These are phyloP conservation scores for Pocillopora verrucosa DNA, from an alignment of 64 coral and sea anemone genomes.

Conservation along the genomic window DNA sequence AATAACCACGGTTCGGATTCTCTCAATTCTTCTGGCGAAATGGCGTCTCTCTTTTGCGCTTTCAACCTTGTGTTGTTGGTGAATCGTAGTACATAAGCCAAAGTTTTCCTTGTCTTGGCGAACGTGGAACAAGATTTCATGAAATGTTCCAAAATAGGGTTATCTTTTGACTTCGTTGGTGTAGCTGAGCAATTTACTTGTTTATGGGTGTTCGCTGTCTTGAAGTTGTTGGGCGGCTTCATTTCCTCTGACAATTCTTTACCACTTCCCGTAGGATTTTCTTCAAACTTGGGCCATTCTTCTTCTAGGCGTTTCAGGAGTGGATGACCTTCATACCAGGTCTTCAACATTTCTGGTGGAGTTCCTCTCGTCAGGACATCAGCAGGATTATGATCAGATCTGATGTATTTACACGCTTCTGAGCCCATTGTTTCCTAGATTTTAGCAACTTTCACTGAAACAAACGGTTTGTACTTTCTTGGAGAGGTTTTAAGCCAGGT, in stretches of 20 bases:
- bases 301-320: slow-evolving; percentile 28
- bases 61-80: slow-evolving; percentile 31
- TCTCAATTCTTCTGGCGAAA: slow-evolving; percentile 18
- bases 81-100: slow-evolving; percentile 30
- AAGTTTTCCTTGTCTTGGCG: slow-evolving; percentile 11
- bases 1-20: slow-evolving; percentile 2
- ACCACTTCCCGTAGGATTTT: background rate
- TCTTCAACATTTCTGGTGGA: background rate
- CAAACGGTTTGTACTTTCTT: slow-evolving; percentile 55
- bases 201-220: no score
- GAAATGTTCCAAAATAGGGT: slow-evolving; percentile 20
- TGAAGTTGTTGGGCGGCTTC: background rate
- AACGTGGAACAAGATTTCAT: slow-evolving; percentile 37
- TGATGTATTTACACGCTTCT: slow-evolving; percentile 40
- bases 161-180: no score
- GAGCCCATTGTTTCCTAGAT: slow-evolving; percentile 61
- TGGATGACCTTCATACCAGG: slow-evolving; percentile 26
- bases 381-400: slow-evolving; percentile 47
- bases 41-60: background rate
- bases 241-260: slow-evolving; percentile 5
- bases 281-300: slow-evolving; percentile 45
- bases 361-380: slow-evolving; percentile 60
- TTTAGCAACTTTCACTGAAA: slow-evolving; percentile 38
- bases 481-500: no score
- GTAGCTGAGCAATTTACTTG: no score